Evolutionary conservation across 2,113 vertebrate species (phyloP).

Genomic region (Arothron firmamentum): DNA sequence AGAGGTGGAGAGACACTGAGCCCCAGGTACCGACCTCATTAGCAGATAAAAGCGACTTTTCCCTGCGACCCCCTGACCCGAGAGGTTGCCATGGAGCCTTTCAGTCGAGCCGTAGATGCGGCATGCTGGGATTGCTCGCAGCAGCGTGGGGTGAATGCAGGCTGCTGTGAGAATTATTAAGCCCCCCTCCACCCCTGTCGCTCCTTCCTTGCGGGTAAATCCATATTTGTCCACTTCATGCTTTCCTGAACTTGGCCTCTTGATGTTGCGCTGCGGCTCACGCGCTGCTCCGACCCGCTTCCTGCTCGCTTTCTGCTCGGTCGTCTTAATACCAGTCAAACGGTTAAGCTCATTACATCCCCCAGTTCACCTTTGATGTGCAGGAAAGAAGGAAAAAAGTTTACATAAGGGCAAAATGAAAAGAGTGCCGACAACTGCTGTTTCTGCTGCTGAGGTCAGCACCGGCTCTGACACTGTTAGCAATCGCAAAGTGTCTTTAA

Average conservation of each 20-base stretch:
- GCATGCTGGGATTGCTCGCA: conserved; percentile 67
- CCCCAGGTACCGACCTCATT: conserved; percentile 76
- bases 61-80: conserved; percentile 64
- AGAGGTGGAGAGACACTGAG: conserved; percentile 54
- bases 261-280: conserved; percentile 22
- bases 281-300: conserved; percentile 24
- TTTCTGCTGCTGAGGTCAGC: background rate
- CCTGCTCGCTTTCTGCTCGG: conserved; percentile 45
- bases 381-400: conserved; percentile 19
- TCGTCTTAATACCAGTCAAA: conserved; percentile 38
- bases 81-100: conserved; percentile 75
- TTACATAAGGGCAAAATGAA: conserved; percentile 27
- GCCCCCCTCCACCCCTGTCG: background rate
- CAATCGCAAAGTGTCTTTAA: too few relatives aligned
- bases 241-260: conserved; percentile 33
- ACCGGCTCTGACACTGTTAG: too few relatives aligned
- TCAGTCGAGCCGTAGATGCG: conserved; percentile 54
- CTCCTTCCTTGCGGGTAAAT: conserved; percentile 32
- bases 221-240: conserved; percentile 35
- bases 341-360: conserved; percentile 52
- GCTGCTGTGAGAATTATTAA: conserved; percentile 63
- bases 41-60: conserved; percentile 79
- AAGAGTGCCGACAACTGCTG: background rate
- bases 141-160: conserved; percentile 50
- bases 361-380: conserved; percentile 49